phyloP scores from a whole-genome alignment of 2,888 invertebrate genomes.

The Monochamus alternatus region DNA sequence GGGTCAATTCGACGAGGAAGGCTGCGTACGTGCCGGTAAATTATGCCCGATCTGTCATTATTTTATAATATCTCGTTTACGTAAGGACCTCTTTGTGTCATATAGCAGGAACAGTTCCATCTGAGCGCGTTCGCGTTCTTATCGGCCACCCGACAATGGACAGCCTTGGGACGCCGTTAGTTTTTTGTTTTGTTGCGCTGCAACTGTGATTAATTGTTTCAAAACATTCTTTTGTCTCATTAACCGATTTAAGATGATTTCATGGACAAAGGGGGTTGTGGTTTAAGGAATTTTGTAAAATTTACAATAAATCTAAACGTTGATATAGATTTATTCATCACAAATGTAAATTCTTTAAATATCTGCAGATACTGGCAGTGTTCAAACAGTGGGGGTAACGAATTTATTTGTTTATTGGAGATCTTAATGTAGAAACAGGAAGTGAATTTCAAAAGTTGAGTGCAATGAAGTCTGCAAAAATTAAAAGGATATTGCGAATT shows the following conservation, averaged over 20 bases:
- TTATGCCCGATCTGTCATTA: constrained; percentile 9
- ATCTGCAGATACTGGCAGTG: no score
- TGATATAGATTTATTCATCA: no score
- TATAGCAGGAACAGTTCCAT: background rate
- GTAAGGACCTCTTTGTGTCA: background rate
- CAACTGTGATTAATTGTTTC: constrained; percentile 5
- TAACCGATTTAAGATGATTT: background rate
- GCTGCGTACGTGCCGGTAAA: constrained; percentile 8
- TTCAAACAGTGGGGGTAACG: no score
- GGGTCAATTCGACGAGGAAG: background rate
- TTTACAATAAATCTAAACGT: no score
- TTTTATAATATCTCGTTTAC: background rate
- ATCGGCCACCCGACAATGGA: constrained; percentile 1
- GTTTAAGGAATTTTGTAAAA: background rate
- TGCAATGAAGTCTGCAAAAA: background rate
- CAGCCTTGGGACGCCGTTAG: background rate
- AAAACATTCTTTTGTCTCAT: background rate
- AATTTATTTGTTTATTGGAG: no score
- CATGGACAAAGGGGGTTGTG: background rate
- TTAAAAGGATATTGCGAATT: background rate
- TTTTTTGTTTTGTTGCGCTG: constrained; percentile 1
- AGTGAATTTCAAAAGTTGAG: background rate
- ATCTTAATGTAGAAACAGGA: background rate
- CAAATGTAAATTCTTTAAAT: no score
- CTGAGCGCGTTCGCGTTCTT: background rate